A percentile compares a stretch with the other conserved stretches of the same genome.
Conservation (phyloP, 1,140 invertebrate species). For the Drosophila eugracilis region DNA sequence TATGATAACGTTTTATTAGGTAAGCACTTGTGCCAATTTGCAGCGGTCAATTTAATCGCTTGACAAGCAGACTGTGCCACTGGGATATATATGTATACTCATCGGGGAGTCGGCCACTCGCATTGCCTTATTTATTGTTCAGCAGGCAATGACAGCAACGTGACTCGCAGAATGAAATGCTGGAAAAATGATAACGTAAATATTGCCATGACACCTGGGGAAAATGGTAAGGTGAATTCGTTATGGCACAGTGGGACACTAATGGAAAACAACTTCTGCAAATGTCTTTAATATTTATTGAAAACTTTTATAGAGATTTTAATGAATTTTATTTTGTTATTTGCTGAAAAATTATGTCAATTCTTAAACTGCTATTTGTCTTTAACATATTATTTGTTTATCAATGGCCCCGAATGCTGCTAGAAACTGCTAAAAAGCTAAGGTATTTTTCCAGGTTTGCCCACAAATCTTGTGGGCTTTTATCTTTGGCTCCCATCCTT, state of each 20-base stretch:
- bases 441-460: too few species aligned
- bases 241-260: slow-evolving; percentile 13
- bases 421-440: too few species aligned
- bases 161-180: slow-evolving; percentile 71
- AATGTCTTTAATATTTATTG: too few species aligned
- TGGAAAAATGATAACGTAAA: slow-evolving; percentile 75
- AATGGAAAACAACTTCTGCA: too few species aligned
- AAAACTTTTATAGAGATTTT: too few species aligned
- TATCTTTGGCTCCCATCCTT: too few species aligned
- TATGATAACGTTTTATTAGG: slow-evolving; percentile 44
- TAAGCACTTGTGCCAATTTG: slow-evolving; percentile 36
- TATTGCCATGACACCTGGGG: slow-evolving; percentile 51
- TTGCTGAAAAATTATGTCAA: too few species aligned
- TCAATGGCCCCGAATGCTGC: background rate
- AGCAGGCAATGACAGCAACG: slow-evolving; percentile 51
- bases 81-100: background rate
- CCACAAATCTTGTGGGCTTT: background rate
- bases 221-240: slow-evolving; percentile 14
- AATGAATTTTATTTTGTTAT: too few species aligned
- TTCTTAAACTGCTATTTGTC: too few species aligned
- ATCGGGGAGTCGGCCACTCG: slow-evolving; percentile 12
- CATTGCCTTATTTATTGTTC: slow-evolving; percentile 60
- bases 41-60: slow-evolving; percentile 44
- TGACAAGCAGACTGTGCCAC: slow-evolving; percentile 12
- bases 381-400: too few species aligned